phyloP scores from a whole-genome alignment of 2,888 invertebrate species.

The Cyclophora albipunctata region DNA sequence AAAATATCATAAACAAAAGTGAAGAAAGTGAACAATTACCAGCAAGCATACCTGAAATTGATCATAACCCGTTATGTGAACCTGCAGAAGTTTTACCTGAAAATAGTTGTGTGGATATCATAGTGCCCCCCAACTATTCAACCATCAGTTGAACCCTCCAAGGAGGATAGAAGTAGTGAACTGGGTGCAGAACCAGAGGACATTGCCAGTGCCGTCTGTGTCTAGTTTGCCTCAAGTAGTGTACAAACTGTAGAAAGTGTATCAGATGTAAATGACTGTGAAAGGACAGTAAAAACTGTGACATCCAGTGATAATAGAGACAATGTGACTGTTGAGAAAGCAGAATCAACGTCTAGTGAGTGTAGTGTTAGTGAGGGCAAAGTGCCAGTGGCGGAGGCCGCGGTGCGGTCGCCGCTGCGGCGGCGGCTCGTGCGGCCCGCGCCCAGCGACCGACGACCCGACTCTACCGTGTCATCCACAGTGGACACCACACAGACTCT shows the following conservation, averaged over 20 bases:
- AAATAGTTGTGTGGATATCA: too few relatives aligned
- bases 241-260: slow-evolving; percentile 40
- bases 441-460: slow-evolving; percentile 55
- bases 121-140: too few relatives aligned
- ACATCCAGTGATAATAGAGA: slow-evolving; percentile 63
- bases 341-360: slow-evolving; percentile 68
- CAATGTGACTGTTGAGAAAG: slow-evolving; percentile 64
- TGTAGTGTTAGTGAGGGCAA: slow-evolving; percentile 57
- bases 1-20: slow-evolving; percentile 25
- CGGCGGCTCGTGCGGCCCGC: slow-evolving; percentile 59
- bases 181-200: slow-evolving; percentile 16
- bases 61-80: too few relatives aligned
- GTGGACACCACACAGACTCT: slow-evolving; percentile 53
- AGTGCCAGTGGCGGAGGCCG: slow-evolving; percentile 31
- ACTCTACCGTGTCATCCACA: slow-evolving; percentile 67
- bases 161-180: slow-evolving; percentile 4
- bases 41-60: slow-evolving; percentile 6
- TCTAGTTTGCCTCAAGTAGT: slow-evolving; percentile 46
- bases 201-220: slow-evolving; percentile 13
- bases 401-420: slow-evolving; percentile 50
- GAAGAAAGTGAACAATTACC: background rate
- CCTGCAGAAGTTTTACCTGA: too few relatives aligned
- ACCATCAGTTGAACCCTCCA: slow-evolving; percentile 1
- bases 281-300: slow-evolving; percentile 62
- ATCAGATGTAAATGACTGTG: slow-evolving; percentile 44